Percentiles rank a stretch among this genome's conserved stretches.
phyloP scores from a whole-genome alignment of 2,113 vertebrate genomes.

The Balaenoptera acutorostrata region DNA sequence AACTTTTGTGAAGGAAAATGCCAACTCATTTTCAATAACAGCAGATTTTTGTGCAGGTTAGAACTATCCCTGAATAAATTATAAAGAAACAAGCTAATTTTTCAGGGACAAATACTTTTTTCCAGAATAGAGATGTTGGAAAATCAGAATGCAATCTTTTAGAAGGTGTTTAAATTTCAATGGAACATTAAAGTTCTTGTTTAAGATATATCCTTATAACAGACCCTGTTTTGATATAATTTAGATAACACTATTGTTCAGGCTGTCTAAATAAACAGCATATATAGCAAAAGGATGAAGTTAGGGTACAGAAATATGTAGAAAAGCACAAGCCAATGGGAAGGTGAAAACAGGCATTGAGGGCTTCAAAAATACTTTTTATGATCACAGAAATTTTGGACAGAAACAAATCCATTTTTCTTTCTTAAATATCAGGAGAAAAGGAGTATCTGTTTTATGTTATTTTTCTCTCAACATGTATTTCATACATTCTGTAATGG shows the following conservation, averaged over 20 bases:
- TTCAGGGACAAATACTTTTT: not conserved
- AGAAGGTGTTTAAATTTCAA: not conserved
- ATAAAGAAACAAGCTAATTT: not conserved
- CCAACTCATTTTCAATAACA: not conserved
- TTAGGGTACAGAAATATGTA: not conserved
- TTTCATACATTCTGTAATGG: constrained; percentile 6
- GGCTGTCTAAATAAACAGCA: not conserved
- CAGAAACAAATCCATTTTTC: not conserved
- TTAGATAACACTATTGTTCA: not conserved
- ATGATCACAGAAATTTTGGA: not conserved
- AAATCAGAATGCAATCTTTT: not conserved
- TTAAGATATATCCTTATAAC: not conserved
- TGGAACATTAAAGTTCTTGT: not conserved
- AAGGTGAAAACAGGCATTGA: not conserved
- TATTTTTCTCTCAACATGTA: constrained; percentile 31
- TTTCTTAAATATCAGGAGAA: constrained; percentile 18
- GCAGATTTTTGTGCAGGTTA: not conserved
- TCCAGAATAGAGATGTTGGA: not conserved
- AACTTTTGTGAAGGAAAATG: not conserved
- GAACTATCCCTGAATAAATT: not conserved
- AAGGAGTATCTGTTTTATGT: constrained; percentile 13
- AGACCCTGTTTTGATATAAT: not conserved
- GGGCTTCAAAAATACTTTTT: not conserved
- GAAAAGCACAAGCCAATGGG: not conserved
- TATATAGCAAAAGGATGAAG: not conserved